phyloP scores from a whole-genome alignment of 2,888 invertebrate genomes.

The Hyppa rectilinea region DNA sequence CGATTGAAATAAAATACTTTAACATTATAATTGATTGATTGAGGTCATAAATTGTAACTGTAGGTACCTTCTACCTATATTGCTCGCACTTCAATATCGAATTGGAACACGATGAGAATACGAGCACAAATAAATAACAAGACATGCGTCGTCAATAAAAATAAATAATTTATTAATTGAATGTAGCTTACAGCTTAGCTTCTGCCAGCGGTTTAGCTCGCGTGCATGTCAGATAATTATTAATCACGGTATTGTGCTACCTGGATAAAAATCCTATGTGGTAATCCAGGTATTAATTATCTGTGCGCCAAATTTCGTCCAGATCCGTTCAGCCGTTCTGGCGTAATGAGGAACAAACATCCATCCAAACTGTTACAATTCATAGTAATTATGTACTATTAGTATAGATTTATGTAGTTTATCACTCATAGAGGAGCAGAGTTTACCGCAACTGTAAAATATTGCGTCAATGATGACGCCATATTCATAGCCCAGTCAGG shows the following conservation, averaged over 20 bases:
- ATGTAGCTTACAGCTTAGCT: no score
- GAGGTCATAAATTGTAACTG: background rate
- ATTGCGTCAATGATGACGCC: slow-evolving; percentile 27
- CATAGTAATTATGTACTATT: no score
- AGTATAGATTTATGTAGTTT: background rate
- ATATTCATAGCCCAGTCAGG: background rate
- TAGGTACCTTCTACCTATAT: background rate
- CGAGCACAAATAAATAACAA: slow-evolving; percentile 9
- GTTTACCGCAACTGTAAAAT: background rate
- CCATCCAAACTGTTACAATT: no score
- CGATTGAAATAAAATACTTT: background rate
- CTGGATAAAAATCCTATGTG: no score
- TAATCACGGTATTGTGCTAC: no score
- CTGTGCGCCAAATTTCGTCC: no score
- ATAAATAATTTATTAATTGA: slow-evolving; percentile 12
- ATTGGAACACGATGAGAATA: slow-evolving; percentile 17
- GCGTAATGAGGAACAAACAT: no score
- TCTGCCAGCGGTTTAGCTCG: no score
- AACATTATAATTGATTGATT: background rate
- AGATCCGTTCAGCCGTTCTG: no score
- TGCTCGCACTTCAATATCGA: slow-evolving; percentile 25
- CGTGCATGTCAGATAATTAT: no score
- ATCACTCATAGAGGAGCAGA: slow-evolving; percentile 8
- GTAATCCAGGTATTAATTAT: no score
- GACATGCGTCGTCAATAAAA: slow-evolving; percentile 15